Percentiles rank a stretch among this genome's conserved stretches.
Conservation (phyloP, 2,113 vertebrate species). For the Pandion haliaetus region DNA sequence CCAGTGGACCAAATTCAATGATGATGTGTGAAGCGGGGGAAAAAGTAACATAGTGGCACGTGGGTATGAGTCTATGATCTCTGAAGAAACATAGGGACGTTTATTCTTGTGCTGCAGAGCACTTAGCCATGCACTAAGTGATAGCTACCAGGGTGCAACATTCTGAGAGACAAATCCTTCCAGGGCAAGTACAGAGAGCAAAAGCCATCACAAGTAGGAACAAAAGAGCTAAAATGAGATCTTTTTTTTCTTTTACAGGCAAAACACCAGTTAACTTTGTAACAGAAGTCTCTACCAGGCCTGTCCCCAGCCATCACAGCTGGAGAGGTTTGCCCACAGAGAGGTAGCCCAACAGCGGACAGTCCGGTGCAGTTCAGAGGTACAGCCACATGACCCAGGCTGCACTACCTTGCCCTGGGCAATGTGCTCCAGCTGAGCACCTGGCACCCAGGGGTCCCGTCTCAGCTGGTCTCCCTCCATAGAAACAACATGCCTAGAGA, state of each 20-base stretch:
- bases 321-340: background rate
- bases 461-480: background rate
- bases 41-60: background rate
- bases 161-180: background rate
- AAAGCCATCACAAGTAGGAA: background rate
- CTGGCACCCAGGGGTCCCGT: no score
- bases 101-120: background rate
- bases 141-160: background rate
- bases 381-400: background rate
- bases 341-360: rapidly evolving
- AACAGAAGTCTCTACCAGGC: background rate
- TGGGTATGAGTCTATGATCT: background rate
- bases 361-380: background rate
- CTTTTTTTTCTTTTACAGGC: background rate
- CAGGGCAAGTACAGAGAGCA: background rate
- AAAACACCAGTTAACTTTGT: background rate
- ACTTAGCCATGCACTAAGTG: background rate
- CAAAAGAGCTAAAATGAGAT: background rate
- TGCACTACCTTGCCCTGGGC: background rate
- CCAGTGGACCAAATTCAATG: background rate
- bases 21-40: background rate
- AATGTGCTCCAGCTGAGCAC: background rate
- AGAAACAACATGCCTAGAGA: background rate
- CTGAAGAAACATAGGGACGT: background rate
- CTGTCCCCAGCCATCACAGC: background rate